A percentile compares a stretch with the other conserved stretches of the same genome.
These are phyloP conservation scores for Microctonus hyperodae DNA, from an alignment of 2,888 invertebrate genomes.

Conservation along the genomic window DNA sequence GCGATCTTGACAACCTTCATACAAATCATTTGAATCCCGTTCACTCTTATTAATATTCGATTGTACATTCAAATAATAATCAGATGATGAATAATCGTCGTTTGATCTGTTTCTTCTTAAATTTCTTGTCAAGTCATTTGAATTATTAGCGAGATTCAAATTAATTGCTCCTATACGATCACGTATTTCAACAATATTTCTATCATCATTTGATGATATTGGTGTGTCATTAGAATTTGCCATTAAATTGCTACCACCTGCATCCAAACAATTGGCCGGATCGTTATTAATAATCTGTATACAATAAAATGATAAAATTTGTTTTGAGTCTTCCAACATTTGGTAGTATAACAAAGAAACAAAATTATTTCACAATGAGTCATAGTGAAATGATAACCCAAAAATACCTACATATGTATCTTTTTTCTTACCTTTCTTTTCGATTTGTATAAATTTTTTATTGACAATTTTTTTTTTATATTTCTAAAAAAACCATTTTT, in stretches of 20 bases:
- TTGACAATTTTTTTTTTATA: constrained; percentile 46
- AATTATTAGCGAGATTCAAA: not conserved
- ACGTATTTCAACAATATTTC: constrained; percentile 6
- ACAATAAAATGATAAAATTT: not conserved
- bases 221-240: constrained; percentile 3
- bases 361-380: not conserved
- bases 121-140: constrained; percentile 2
- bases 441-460: constrained; percentile 45
- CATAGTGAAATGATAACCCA: not conserved
- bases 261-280: constrained; percentile 7
- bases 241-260: constrained; percentile 4
- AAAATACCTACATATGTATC: not conserved
- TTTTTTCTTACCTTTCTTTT: constrained; percentile 47
- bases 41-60: not conserved
- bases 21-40: not conserved
- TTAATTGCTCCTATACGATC: constrained; percentile 22
- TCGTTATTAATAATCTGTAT: constrained; percentile 37
- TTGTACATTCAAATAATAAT: constrained; percentile 8
- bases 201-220: constrained; percentile 1
- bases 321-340: not conserved
- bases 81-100: not conserved
- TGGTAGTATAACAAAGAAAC: not conserved
- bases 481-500: constrained; percentile 45
- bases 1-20: constrained; percentile 17
- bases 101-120: not conserved